Evolutionary conservation across 2,113 vertebrate species (phyloP), one percentile per base, ranked within the genome.

Genomic region (Notiomystis cincta): DNA sequence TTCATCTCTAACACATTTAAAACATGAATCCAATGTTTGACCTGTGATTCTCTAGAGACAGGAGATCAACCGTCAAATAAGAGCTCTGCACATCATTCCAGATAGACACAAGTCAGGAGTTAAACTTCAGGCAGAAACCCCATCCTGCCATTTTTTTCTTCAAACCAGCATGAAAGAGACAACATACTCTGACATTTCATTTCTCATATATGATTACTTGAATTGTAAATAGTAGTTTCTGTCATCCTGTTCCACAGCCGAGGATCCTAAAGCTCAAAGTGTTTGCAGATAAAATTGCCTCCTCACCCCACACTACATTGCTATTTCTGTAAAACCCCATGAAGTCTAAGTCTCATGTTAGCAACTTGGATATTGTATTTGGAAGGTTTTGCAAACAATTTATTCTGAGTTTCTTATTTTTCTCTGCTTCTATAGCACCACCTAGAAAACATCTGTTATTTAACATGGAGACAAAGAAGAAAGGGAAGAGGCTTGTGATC

Each of bases 371-470:
- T 58, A 73, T 27, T 62, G 2, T 56, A 35, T 57, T 40, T 2
- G 1, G n/a, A 58, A 87, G 8, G 21, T 53, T 83, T 87, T 51
- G 20, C 13, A 79, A 79, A 64, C 23, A 31, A 24, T 40, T 90
- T 6, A 27, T 66, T 56, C 28, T 15, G 8, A 44, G 2, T 64
- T 48, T 38, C 16, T 37, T 58, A 31, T 54, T 48, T 37, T 7
- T 2, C 10, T 7, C 17, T 0, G 0, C 19, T 73, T 82, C 28
- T 38, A 37, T 4, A 65, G 5, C 16, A 40, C 5, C 16, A 50
- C 50, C 45, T 33, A 79, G 35, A 56, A 83, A 79, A 70, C 13
- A 9, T 44, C 35, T 75, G 30, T 13, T 13, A 65, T 50, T 87
- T 90, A 65, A 15, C 2, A 18, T 20, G 28, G 56, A 50, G 35